These are phyloP conservation scores for Chromobotia macracanthus DNA, from an alignment of 2,797 vertebrate genomes.

Conservation along the genomic window DNA sequence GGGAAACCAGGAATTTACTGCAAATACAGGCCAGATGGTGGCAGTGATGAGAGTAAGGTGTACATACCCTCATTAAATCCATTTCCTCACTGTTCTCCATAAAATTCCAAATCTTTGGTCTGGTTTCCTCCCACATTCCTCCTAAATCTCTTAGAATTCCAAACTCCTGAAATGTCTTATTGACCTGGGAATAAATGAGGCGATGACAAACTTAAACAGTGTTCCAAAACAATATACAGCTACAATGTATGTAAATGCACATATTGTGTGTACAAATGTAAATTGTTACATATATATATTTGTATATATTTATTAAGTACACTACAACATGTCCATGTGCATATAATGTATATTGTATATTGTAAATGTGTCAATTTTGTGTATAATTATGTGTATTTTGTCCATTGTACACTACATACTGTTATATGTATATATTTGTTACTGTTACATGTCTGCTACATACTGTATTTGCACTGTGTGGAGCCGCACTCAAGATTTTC, in stretches of 20 bases:
- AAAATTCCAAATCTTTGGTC: slow-evolving; percentile 89
- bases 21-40: background rate
- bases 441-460: too few species aligned
- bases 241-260: background rate
- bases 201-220: background rate
- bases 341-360: too few species aligned
- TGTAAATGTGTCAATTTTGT: too few species aligned
- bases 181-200: slow-evolving; percentile 78
- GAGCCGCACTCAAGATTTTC: too few species aligned
- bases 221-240: background rate
- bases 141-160: slow-evolving; percentile 90
- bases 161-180: slow-evolving; percentile 95
- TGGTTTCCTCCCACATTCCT: slow-evolving; percentile 94
- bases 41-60: background rate
- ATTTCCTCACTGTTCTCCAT: slow-evolving; percentile 91
- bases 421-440: too few species aligned
- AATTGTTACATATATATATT: too few species aligned
- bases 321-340: too few species aligned
- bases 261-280: too few species aligned
- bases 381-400: too few species aligned
- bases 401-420: too few species aligned
- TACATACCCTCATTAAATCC: slow-evolving; percentile 86
- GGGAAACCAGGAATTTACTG: background rate
- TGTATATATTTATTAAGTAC: too few species aligned
- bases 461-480: too few species aligned